Evolutionary conservation across 53 echinoderm and acorn worm species (phyloP).

Genomic region (Echinometra lucunter): DNA sequence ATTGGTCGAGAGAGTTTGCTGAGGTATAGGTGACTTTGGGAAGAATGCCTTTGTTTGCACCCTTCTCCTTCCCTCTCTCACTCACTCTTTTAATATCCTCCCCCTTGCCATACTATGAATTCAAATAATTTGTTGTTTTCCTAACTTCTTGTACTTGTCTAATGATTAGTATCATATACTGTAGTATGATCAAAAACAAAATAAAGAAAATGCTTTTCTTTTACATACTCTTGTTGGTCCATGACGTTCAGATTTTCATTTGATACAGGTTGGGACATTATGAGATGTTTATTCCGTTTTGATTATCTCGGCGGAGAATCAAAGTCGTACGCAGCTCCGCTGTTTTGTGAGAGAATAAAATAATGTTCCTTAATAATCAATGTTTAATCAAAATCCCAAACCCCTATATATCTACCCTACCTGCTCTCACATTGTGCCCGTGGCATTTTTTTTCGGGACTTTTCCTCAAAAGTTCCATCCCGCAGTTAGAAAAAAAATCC

Average conservation of each 20-base stretch:
- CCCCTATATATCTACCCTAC: not conserved
- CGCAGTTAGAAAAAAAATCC: not conserved
- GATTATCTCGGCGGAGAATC: no score
- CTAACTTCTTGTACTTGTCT: not conserved
- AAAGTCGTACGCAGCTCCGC: no score
- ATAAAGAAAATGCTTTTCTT: no score
- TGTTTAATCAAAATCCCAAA: not conserved
- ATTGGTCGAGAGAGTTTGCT: not conserved
- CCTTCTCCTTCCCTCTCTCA: not conserved
- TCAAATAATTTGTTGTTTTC: not conserved
- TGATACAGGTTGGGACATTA: no score
- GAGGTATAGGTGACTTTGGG: not conserved
- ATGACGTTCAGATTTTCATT: no score
- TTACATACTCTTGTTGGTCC: no score
- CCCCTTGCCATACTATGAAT: not conserved
- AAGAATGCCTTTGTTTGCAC: not conserved
- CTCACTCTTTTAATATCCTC: not conserved
- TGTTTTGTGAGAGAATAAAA: no score
- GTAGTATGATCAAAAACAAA: not conserved
- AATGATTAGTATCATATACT: not conserved
- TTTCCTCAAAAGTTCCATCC: not conserved
- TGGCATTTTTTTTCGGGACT: not conserved
- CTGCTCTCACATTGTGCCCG: not conserved
- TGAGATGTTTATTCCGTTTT: no score
- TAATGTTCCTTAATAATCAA: no score